Percentiles rank a stretch among this genome's conserved stretches.
Conservation (phyloP, 2,113 vertebrate species). For the Regulus satrapa region DNA sequence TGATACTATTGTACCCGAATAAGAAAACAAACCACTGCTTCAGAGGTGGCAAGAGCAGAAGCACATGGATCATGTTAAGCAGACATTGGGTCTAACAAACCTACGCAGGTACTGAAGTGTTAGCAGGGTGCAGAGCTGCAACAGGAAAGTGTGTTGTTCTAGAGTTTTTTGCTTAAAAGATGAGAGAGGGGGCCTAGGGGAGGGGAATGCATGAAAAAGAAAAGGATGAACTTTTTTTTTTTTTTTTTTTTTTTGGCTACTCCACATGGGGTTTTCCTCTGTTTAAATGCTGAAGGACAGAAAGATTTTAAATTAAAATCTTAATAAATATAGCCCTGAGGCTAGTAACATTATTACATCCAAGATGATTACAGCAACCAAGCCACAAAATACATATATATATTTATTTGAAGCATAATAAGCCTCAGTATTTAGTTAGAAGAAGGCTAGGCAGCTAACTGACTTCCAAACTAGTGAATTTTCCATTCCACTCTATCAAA, state of each 20-base stretch:
- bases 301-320: slow-evolving; percentile 76
- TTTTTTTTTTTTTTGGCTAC: slow-evolving; percentile 60
- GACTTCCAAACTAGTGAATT: slow-evolving; percentile 58
- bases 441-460: slow-evolving; percentile 51
- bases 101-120: background rate
- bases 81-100: background rate
- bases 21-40: background rate
- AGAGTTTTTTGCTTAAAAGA: slow-evolving; percentile 36
- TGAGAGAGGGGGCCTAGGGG: slow-evolving; percentile 34
- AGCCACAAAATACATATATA: slow-evolving; percentile 69
- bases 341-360: slow-evolving; percentile 76
- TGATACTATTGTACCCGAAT: background rate
- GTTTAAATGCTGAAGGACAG: slow-evolving; percentile 68
- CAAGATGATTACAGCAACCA: slow-evolving; percentile 75
- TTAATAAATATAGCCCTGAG: slow-evolving; percentile 78
- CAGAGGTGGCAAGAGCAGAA: background rate
- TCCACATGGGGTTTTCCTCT: slow-evolving; percentile 69
- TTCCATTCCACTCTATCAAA: slow-evolving; percentile 7
- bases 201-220: background rate
- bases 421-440: slow-evolving; percentile 58
- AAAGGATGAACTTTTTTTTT: slow-evolving; percentile 43
- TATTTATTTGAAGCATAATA: slow-evolving; percentile 68
- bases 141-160: background rate
- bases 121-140: background rate
- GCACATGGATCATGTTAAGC: background rate